Evolutionary conservation across 2,113 vertebrate species (phyloP), one percentile per base, ranked within the genome.

Genomic region (Tachysurus fulvidraco): DNA sequence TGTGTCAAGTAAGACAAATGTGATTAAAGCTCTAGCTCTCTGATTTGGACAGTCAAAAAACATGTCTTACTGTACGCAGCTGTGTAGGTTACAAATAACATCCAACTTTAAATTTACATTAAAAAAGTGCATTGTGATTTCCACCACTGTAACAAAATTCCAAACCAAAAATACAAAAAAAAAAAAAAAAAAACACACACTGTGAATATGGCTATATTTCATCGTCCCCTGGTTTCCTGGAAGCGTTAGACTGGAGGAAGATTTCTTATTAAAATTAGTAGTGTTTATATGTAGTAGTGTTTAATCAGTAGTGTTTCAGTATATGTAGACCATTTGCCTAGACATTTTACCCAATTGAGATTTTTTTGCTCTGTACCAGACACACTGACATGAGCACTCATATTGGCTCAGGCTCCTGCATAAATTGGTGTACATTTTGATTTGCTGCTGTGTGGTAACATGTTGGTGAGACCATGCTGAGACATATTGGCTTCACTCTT

Each of bases 401-500:
- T 52, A 79, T 54, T 83, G 44, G 76, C 74, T 62, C 55, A 67
- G 36, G 57, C 69, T 52, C 7, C 17, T 65, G 59, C 28, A 64
- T 69, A 50, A 50, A 30, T 30, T 14, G 44, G 5, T 17, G 46
- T 41, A 16, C 52, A 67, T 83, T 82, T 79, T 78, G 50, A 65
- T 81, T 62, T 28, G 80, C 64, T 28, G 2, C 23, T 36, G 54
- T 71, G 30, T 73, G 74, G 36, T 30, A 78, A 28, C 36, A 83
- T 62, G 46, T 23, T 44, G 23, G 14, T 57, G 21, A 62, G 36
- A 55, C 50, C 60, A 76, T 83, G 83, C 64, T 80, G 86, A 62
- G 79, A 81, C 64, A 41, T 7, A 16, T n/a, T 80, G 84, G 46
- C 46, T 65, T 85, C 60, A 55, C 60, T 86, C 85, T 44, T 23